phyloP scores from a whole-genome alignment of 53 echinoderm and acorn worm species.

The Glandiceps talaboti region DNA sequence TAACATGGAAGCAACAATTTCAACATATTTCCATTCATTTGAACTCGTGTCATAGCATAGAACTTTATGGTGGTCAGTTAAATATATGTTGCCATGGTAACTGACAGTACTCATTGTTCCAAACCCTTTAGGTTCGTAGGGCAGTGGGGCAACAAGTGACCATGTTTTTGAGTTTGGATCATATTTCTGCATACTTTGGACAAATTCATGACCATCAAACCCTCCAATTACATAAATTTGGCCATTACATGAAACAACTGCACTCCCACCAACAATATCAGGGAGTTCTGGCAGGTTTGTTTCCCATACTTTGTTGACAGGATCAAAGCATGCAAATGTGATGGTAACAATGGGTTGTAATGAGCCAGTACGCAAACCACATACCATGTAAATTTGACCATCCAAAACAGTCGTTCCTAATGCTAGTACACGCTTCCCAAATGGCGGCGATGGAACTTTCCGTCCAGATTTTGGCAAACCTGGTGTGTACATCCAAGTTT shows the following conservation, averaged over 20 bases:
- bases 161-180: not conserved
- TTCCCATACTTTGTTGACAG: not conserved
- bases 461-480: not conserved
- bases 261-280: not conserved
- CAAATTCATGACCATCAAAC: not conserved
- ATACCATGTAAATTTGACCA: not conserved
- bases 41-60: not conserved
- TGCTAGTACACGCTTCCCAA: not conserved
- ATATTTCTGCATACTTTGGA: not conserved
- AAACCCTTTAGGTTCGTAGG: not conserved
- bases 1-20: not conserved
- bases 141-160: not conserved
- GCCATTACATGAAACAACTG: not conserved
- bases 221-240: not conserved
- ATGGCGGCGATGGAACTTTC: not conserved
- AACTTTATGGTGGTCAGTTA: not conserved
- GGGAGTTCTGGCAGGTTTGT: not conserved
- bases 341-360: not conserved
- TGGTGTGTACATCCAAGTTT: not conserved
- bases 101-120: not conserved
- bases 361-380: not conserved
- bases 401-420: not conserved
- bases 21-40: not conserved
- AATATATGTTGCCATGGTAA: not conserved
- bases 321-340: not conserved